These are phyloP conservation scores for Centropus bengalensis DNA, from an alignment of 2,113 vertebrate genomes.

Conservation along the genomic window DNA sequence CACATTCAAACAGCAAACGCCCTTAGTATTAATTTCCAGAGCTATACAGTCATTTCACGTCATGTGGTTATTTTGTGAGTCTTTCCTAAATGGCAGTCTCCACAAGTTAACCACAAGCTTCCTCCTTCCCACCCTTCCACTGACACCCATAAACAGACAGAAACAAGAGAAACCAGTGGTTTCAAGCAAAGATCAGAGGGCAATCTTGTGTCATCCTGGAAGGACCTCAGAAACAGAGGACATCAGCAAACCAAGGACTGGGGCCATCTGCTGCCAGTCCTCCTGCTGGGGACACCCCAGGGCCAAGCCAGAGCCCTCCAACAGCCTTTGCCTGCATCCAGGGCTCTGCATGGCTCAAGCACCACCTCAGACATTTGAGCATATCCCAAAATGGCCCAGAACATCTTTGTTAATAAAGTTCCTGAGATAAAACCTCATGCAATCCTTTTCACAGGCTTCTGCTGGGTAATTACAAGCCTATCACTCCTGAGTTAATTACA, in stretches of 20 bases:
- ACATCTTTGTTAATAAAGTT: conserved; percentile 26
- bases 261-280: not conserved
- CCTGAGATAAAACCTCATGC: conserved; percentile 40
- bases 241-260: not conserved
- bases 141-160: too few relatives aligned
- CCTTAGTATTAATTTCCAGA: not conserved
- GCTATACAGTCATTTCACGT: not conserved
- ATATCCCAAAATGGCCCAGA: not conserved
- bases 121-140: not conserved
- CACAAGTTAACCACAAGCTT: not conserved
- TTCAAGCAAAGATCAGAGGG: not conserved
- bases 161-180: not conserved
- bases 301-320: not conserved
- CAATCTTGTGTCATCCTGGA: too few relatives aligned
- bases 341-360: not conserved
- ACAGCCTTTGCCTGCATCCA: not conserved
- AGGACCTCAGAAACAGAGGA: not conserved
- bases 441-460: conserved; percentile 56
- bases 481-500: conserved; percentile 74
- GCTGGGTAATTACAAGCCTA: conserved; percentile 72
- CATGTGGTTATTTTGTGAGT: not conserved
- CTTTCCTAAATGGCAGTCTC: fast-evolving
- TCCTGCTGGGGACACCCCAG: not conserved
- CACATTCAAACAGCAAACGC: not conserved
- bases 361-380: not conserved